Base-by-base conservation (phyloP, 1,140 invertebrate genomes). In the Diploscapter pachys region DNA sequence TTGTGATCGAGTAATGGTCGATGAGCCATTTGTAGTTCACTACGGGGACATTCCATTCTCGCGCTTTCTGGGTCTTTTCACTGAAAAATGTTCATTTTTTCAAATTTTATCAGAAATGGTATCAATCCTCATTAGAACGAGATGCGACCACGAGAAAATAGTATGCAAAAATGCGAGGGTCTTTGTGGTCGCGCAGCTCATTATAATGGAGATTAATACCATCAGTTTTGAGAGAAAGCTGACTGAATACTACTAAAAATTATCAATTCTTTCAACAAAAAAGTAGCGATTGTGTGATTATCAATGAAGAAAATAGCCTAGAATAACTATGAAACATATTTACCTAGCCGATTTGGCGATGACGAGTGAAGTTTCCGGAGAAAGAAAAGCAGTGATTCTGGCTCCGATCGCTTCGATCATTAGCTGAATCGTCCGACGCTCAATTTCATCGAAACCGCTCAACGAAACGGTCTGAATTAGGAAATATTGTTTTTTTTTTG, bases 21-120 rank as follows among this genome's bases (percentile, higher is more conserved):
- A 55, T 71, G 5, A 76, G 51, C 75, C 75, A 76, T 62, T 76
- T 63, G 51, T 57, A 72, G 13, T 76, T 76, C 2, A 66, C 62
- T 2, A 66, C 57, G 4, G 62, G 75, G 13, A 76, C 50, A 13
- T 71, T 65, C 75, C 75, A 76, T 57, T 76, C 75, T 6, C 53
- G 48, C 52, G 75, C 75, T 65, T 72, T 76, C 13, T 76, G 55
- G 0, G 72, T 51, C 57, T 76, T 76, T n/a, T 76, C 75, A 49
- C 57, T n/a, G 63, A 6, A 63, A 66, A 48, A 56, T 66, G 61
- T n/a, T 52, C 3, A 54, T 31, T 31, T 5, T 49, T 63, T 49
- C 50, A 49, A 48, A 49, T 63, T 63, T 63, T 63, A 49, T 48
- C 5, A 31, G 31, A 31, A 31, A 31, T 31, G 31, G 31, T 31